phyloP scores from a whole-genome alignment of 1,140 invertebrate genomes.

The Choristoneura fumiferana region DNA sequence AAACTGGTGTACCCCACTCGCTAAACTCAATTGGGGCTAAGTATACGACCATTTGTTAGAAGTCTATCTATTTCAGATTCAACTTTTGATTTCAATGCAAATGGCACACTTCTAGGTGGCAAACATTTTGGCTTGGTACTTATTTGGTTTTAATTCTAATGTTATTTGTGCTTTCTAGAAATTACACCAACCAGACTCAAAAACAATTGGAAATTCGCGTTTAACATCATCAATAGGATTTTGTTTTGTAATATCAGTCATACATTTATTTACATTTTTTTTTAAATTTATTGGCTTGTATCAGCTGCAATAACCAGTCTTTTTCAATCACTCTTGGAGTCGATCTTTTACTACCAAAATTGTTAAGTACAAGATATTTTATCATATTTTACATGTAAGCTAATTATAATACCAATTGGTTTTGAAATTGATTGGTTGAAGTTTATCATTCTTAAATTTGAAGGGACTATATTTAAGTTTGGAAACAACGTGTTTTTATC shows the following conservation, averaged over 20 bases:
- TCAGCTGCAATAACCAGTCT: slow-evolving; percentile 5
- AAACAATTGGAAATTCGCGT: slow-evolving; percentile 12
- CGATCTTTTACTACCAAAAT: background rate
- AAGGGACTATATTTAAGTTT: background rate
- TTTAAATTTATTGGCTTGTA: background rate
- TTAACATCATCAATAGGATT: background rate
- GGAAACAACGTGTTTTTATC: background rate
- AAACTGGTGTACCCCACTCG: slow-evolving; percentile 19
- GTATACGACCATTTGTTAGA: background rate
- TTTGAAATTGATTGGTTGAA: slow-evolving; percentile 12
- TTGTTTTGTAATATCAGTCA: background rate
- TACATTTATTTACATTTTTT: background rate
- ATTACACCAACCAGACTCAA: slow-evolving; percentile 1
- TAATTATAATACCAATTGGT: background rate
- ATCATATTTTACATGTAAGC: background rate
- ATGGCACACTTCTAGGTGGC: background rate
- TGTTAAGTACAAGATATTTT: background rate
- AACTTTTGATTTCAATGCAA: background rate
- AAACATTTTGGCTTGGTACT: background rate
- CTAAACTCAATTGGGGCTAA: slow-evolving; percentile 8
- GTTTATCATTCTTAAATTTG: background rate
- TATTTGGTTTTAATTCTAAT: background rate
- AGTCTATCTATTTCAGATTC: background rate
- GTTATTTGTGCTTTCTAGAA: background rate
- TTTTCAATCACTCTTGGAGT: background rate